Evolutionary conservation across 2,888 invertebrate species (phyloP), one percentile per base, ranked within the genome.

Genomic region (Sinopyrophorus schimmeli): DNA sequence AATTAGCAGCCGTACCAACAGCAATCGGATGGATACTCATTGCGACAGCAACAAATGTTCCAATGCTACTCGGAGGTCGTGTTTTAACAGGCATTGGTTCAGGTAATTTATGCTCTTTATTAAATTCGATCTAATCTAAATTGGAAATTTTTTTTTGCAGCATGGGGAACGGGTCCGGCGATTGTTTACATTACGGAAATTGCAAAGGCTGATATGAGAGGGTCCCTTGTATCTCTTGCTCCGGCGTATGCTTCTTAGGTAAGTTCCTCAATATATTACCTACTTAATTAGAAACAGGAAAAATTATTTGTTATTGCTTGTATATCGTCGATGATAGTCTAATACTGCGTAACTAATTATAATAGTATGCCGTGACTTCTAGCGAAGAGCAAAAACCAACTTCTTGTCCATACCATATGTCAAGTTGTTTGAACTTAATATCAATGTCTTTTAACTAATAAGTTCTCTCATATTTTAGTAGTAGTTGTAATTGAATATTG

Each of bases 121-220:
- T 31, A 20, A 3, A 43, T 5, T 30, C 16, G 18, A 18, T 18
- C 6, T 18, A 18, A 18, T 18, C 6, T 5, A 18, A 18, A 5
- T 5, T 18, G 5, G 6, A 18, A 18, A 18, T 16, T 20, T 10
- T 23, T 47, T 10, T 47, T 65, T 69, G 40, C 52, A 69, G 80
- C 80, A 2, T 70, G 80, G 66, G 79, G 79, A 7, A 77, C 79
- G 1, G 80, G 80, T 55, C 81, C 82, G 7, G 81, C 80, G 1
- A 78, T 80, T 27, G 81, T 81, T 14, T 82, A 82, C 66, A 79
- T 81, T 42, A 81, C 81, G 4, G 81, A 82, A 69, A 78, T 81
- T 1, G 79, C 80, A 0, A 69, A 79, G 28, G 79, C 80, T 1
- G 80, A 81, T 60, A 69, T 81, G 49, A 66, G 82, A 48, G 81